phyloP scores from a whole-genome alignment of 1,140 invertebrate species.

The Ceratina calcarata region DNA sequence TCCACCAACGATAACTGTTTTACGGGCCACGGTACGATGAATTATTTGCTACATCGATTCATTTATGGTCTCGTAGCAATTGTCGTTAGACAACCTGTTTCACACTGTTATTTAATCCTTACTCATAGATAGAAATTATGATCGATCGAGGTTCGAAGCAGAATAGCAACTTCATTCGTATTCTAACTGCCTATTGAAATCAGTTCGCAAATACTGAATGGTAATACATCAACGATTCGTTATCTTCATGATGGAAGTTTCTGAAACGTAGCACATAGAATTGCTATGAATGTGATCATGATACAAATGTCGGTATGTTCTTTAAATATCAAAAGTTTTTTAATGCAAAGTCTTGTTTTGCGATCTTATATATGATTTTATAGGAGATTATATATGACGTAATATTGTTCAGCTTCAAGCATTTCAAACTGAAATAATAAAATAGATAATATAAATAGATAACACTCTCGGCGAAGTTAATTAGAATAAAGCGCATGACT shows the following conservation, averaged over 20 bases:
- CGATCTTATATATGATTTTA: too few species aligned
- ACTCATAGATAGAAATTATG: conserved; percentile 13
- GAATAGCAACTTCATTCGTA: conserved; percentile 11
- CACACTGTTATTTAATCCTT: conserved; percentile 4
- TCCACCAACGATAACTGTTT: conserved; percentile 53
- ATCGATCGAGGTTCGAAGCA: conserved; percentile 54
- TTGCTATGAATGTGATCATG: conserved; percentile 2
- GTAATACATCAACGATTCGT: background rate
- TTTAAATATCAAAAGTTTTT: conserved; percentile 4
- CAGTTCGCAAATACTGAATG: conserved; percentile 17
- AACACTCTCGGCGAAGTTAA: background rate
- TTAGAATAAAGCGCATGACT: background rate
- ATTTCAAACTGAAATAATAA: background rate
- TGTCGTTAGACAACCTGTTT: conserved; percentile 6
- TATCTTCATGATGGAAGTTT: background rate
- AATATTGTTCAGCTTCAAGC: background rate
- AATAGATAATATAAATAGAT: background rate
- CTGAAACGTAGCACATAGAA: background rate
- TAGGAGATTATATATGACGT: conserved; percentile 7
- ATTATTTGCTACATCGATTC: conserved; percentile 34
- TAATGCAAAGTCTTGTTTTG: background rate
- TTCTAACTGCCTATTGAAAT: too few species aligned
- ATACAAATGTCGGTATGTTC: background rate
- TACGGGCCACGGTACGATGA: conserved; percentile 72
- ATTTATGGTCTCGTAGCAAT: conserved; percentile 62